phyloP scores from a whole-genome alignment of 2,797 vertebrate genomes.

The Hoplostethus mediterraneus region DNA sequence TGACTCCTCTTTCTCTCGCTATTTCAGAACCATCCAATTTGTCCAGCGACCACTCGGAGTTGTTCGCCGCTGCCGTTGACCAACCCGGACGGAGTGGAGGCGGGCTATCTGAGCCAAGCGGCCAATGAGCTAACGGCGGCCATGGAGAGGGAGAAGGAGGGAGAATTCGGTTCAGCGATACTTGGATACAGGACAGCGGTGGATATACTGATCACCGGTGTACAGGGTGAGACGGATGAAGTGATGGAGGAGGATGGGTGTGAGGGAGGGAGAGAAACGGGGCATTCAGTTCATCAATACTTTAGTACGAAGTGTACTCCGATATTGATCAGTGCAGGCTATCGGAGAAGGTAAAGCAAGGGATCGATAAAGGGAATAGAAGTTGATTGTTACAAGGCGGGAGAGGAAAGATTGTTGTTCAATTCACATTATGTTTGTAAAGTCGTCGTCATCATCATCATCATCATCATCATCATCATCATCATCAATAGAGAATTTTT shows the following conservation, averaged over 20 bases:
- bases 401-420: too few relatives aligned
- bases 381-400: too few relatives aligned
- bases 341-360: too few relatives aligned
- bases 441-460: too few relatives aligned
- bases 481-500: too few relatives aligned
- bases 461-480: too few relatives aligned
- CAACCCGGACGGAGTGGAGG: conserved; percentile 66
- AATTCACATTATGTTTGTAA: too few relatives aligned
- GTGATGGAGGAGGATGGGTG: neutral
- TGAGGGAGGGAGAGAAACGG: neutral
- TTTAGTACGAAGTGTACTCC: too few relatives aligned
- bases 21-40: conserved; percentile 66
- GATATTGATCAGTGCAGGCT: too few relatives aligned
- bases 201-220: conserved; percentile 89
- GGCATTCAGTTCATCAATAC: neutral
- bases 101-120: conserved; percentile 84
- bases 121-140: conserved; percentile 85
- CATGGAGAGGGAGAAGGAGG: conserved; percentile 85
- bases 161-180: conserved; percentile 85
- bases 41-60: conserved; percentile 73
- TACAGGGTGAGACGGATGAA: conserved; percentile 80
- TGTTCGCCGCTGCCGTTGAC: conserved; percentile 71
- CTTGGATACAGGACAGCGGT: conserved; percentile 87
- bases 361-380: too few relatives aligned
- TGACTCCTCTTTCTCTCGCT: neutral